Evolutionary conservation across 2,113 vertebrate species (phyloP).

Genomic region (Scytalopus superciliaris): DNA sequence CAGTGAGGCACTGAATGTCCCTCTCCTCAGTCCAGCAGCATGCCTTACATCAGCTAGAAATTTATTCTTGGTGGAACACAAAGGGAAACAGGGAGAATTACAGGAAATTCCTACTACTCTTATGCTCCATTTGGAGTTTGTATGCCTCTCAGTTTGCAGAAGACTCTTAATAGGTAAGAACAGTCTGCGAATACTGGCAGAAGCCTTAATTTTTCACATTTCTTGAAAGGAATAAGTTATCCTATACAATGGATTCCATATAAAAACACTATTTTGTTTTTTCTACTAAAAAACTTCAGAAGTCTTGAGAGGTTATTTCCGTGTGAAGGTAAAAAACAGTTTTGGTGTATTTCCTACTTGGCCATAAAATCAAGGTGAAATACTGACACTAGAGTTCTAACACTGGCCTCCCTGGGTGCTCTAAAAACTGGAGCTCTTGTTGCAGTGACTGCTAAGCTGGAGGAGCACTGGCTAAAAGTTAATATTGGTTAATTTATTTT

Average conservation of each 20-base stretch:
- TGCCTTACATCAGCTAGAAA: not conserved
- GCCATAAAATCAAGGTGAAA: not conserved
- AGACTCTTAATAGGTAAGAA: not conserved
- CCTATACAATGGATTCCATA: not conserved
- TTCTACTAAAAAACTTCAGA: not conserved
- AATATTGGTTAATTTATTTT: not conserved
- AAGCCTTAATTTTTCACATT: not conserved
- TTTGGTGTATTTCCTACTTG: not conserved
- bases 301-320: not conserved
- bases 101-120: not conserved
- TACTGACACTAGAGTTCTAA: not conserved
- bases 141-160: not conserved
- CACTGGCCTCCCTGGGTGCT: not conserved
- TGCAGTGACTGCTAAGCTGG: rapidly evolving
- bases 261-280: not conserved
- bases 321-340: not conserved
- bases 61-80: not conserved
- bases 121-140: not conserved
- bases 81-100: not conserved
- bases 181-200: not conserved
- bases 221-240: not conserved
- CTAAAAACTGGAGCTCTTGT: not conserved
- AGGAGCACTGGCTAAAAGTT: not conserved
- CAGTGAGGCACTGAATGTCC: not conserved
- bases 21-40: not conserved